Evolutionary conservation across 2,113 vertebrate species (phyloP), one percentile per base, ranked within the genome.

Genomic region (Centrocercus urophasianus): DNA sequence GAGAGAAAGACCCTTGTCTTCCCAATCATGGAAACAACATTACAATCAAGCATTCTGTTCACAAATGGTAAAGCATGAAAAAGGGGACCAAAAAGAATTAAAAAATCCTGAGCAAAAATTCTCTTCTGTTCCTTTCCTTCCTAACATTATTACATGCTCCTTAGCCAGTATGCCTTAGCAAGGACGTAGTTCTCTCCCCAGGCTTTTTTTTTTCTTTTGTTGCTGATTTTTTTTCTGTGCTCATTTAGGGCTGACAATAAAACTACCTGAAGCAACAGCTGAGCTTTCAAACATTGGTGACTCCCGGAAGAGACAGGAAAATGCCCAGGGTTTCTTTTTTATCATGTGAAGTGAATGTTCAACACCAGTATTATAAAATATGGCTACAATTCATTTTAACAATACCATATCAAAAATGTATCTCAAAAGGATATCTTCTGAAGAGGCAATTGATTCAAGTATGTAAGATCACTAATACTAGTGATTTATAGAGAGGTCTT

Each of bases 401-500:
- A 95, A 93, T 86, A 57, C 14, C 94, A 30, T 83, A 74, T 57
- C 78, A 89, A 95, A 86, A 94, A 73, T 76, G 5, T 30, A 6
- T 89, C 95, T 92, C 77, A 27, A 92, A 86, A 93, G 60, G 32
- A 28, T 78, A 86, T 42, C 81, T 93, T 90, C 95, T 57, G 30
- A 97, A 96, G 83, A 89, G 85, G 81, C 60, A 96, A 91, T 48
- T 93, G 93, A 93, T 94, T 96, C 42, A 97, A 95, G 95, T 78
- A 90, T 42, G 36, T 86, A 94, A 91, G 76, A 93, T 93, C 96
- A 89, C 95, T 94, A 96, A 95, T 88, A 96, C 24, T n/a, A 4
- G 69, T 64, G 71, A 94, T 92, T 93, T 90, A 92, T 75, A 95
- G 89, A 96, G 32, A 84, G 73, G 6, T 0, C 7, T 56, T 83